Evolutionary conservation across 1,140 invertebrate genomes (phyloP).

Genomic region (Hermatobates lingyangjiaoensis): DNA sequence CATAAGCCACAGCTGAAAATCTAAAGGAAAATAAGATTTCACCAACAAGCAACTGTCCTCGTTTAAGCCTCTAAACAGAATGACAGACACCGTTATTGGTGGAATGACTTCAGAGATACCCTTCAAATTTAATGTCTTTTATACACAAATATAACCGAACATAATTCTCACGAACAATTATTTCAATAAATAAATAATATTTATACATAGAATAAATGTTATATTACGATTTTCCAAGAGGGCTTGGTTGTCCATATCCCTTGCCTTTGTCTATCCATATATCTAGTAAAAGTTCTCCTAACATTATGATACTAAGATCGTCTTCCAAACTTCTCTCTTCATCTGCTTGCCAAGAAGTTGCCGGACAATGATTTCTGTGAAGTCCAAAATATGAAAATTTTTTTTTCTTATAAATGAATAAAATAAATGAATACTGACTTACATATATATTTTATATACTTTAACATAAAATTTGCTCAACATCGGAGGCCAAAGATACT

Average conservation of each 20-base stretch:
- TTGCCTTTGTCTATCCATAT: constrained; percentile 27
- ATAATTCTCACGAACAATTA: no score
- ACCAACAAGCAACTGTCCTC: no score
- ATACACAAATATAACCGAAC: no score
- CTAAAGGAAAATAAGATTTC: no score
- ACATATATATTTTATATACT: constrained; percentile 33
- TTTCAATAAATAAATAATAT: no score
- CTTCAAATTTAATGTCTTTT: no score
- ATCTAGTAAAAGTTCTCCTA: constrained; percentile 39
- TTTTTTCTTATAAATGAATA: background rate
- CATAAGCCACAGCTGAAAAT: no score
- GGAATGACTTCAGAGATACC: no score
- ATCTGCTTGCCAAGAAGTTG: background rate
- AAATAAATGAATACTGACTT: constrained; percentile 1
- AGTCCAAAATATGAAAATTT: background rate
- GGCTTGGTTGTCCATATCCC: constrained; percentile 8
- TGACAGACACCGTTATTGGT: no score
- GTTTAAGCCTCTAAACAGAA: no score
- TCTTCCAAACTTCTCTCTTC: constrained; percentile 2
- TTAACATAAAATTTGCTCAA: constrained; percentile 37
- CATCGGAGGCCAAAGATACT: constrained; percentile 37
- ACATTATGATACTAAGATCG: constrained; percentile 27
- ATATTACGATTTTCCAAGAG: constrained; percentile 9
- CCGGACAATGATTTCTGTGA: constrained; percentile 5
- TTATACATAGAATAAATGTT: no score